These are phyloP conservation scores for Gavialis gangeticus DNA, from an alignment of 2,113 vertebrate genomes.

Conservation along the genomic window DNA sequence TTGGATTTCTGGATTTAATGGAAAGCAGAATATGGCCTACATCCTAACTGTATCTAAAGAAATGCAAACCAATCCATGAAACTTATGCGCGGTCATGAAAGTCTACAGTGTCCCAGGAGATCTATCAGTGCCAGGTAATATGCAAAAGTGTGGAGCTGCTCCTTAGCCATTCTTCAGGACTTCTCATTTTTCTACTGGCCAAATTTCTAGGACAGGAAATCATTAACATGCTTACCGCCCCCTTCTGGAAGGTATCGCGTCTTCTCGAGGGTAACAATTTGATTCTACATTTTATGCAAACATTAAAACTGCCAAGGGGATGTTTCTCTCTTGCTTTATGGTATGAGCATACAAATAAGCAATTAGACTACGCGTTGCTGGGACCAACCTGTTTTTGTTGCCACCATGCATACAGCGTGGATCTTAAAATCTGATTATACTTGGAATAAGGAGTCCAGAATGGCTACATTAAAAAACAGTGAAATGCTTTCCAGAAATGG, in stretches of 20 bases:
- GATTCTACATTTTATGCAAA: conserved; percentile 12
- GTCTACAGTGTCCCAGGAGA: neutral
- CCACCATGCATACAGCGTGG: conserved; percentile 9
- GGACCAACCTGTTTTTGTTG: conserved; percentile 6
- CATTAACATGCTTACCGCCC: conserved; percentile 14
- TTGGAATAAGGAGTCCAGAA: conserved; percentile 56
- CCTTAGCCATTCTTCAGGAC: neutral
- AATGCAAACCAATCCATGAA: neutral
- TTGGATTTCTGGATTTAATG: neutral
- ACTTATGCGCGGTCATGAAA: neutral
- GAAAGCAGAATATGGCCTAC: neutral
- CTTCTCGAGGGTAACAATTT: conserved; percentile 37
- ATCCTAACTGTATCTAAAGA: neutral
- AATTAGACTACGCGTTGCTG: conserved; percentile 42
- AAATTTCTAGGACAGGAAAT: neutral
- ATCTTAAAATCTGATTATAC: neutral
- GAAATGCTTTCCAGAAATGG: conserved; percentile 36
- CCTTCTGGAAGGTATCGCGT: neutral
- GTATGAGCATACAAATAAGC: conserved; percentile 42
- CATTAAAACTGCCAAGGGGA: conserved; percentile 46
- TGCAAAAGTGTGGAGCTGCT: neutral
- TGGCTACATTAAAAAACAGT: conserved; percentile 55
- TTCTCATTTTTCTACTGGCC: neutral
- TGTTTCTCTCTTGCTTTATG: conserved; percentile 60
- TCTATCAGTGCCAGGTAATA: neutral